These are phyloP conservation scores for Danio aesculapii DNA, from an alignment of 2,797 vertebrate species.

Conservation along the genomic window DNA sequence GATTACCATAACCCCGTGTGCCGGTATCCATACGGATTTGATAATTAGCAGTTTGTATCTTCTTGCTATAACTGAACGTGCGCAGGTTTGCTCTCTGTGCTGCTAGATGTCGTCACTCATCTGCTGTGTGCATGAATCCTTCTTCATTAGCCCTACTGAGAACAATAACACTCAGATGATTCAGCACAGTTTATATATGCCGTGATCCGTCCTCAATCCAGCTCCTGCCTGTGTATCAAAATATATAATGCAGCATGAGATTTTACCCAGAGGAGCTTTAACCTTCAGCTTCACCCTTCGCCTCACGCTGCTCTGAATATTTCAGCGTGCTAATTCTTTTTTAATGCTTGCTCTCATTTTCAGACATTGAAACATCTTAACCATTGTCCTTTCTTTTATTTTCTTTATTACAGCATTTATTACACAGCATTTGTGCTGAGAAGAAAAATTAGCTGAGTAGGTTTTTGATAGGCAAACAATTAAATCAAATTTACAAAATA, in stretches of 20 bases:
- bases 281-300: conserved; percentile 8
- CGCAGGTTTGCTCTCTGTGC: conserved; percentile 5
- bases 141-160: conserved; percentile 12
- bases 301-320: background rate
- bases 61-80: background rate
- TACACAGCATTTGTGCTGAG: background rate
- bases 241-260: background rate
- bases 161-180: conserved; percentile 4
- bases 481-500: no score
- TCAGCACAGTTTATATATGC: conserved; percentile 20
- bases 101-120: conserved; percentile 1
- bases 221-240: background rate
- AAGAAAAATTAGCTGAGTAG: background rate
- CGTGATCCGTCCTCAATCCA: conserved; percentile 16
- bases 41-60: background rate
- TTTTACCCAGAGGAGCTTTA: conserved; percentile 11
- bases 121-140: conserved; percentile 18
- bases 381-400: background rate
- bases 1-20: background rate
- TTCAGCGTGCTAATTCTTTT: conserved; percentile 12
- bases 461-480: no score
- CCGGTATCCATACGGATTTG: background rate
- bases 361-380: background rate
- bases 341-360: conserved; percentile 18
- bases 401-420: background rate